Base-by-base conservation (phyloP, 2,797 vertebrate genomes). In the Xyrichtys novacula region DNA sequence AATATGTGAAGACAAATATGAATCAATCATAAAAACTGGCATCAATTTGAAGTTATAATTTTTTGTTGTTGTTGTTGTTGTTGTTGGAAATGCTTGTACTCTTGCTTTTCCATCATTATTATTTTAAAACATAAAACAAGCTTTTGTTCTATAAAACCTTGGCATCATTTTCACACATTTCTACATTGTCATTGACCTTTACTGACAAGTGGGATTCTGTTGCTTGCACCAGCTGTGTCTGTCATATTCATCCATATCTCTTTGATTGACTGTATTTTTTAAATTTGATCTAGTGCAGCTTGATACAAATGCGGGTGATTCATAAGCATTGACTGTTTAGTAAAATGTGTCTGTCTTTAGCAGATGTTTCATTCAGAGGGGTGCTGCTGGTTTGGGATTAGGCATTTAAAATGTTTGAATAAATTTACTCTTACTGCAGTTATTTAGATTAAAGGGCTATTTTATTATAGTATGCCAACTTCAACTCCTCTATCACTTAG, bases 121-220 rank as follows among this genome's bases (percentile, higher is more conserved):
- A 46, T 62, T 28, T 47, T 60, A 7, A 40, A 50, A 53, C 44
- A 52, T 70, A 1, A 43, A 59, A 44, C 0, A 0, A 46, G 17
- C 7, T 70, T 54, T 55, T 6, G 49, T 54, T 53, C 26, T 40
- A 8, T 58, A n/a, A 17, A 54, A 34, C 57, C 46, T 65, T 43
- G 32, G 44, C 46, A 53, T 75, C 7, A 44, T 68, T 78, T 70
- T 47, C 62, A 48, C 29, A n/a, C 50, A 72, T 78, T 65, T 67
- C 59, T 43, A 67, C 3, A 15, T 61, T 60, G 64, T 73, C 60
- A 50, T 42, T 66, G 69, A 69, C 77, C 29, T 71, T 56, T 68
- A 43, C 38, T 69, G 69, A 42, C 6, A 6, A 60, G 31, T 32
- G 19, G 26, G 63, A 47, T 71, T 56, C 1, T 11, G 19, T 26